Evolutionary conservation across 2,797 vertebrate genomes (phyloP), one percentile per base, ranked within the genome.

Genomic region (Falco columbarius): DNA sequence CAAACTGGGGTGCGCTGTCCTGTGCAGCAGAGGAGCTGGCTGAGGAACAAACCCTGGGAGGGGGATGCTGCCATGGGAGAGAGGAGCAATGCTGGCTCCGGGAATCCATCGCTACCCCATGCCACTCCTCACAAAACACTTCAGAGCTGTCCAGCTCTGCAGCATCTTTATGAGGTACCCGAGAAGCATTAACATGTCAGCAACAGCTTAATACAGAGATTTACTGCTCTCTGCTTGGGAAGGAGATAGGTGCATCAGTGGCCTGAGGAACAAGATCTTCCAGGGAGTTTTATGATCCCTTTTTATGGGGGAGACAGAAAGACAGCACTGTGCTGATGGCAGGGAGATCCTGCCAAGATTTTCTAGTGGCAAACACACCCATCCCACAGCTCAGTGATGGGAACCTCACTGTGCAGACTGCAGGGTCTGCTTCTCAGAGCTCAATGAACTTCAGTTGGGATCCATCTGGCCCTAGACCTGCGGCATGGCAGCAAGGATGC

Each of bases 321-420:
- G 46, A 55, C 5, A 2, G 32, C 0, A 3, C 54, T 12, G 16
- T n/a, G 30, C 7, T 1, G 9, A 12, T 2, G 0, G 14, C 44
- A 58, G 52, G 44, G 59, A 63, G 36, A 44, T 11, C 55, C 65
- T 16, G 42, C 26, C 3, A 5, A 65, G 54, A 18, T 49, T 22
- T 26, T 11, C 70, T 44, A 5, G 34, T 0, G 30, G 32, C 9
- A 24, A 56, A 54, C 0, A 2, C 34, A 27, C 22, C 38, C 5
- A 3, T 9, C 27, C 55, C 13, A 18, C 2, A 2, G 22, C 56
- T 32, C 5, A 3, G 51, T 0, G 2, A n/a, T 6, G 1, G 26
- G 42, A 55, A 32, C 26, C 30, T 6, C 21, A 34, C 26, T 4
- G 17, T 24, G 32, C 63, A 30, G 27, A 27, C 20, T 1, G 17